phyloP scores from a whole-genome alignment of 2,113 vertebrate species.

The Acrocephalus arundinaceus region DNA sequence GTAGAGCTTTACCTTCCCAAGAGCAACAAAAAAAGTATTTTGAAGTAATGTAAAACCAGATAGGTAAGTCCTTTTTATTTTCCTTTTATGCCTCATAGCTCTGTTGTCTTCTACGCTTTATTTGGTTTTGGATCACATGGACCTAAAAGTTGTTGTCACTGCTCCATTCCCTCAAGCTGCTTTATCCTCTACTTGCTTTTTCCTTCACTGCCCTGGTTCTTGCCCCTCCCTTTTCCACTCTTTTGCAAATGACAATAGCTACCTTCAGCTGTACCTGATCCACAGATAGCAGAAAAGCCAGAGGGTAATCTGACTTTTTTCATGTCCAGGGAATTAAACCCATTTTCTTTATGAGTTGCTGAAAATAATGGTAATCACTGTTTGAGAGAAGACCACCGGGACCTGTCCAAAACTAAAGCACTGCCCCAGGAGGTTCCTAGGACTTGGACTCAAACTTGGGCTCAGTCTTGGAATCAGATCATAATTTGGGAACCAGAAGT shows the following conservation, averaged over 20 bases:
- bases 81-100: not conserved
- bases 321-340: not conserved
- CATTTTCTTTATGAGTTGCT: not conserved
- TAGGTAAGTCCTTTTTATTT: not conserved
- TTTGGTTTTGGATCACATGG: not conserved
- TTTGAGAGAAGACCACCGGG: not conserved
- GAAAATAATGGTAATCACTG: not conserved
- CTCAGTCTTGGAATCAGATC: not conserved
- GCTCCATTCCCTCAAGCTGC: not conserved
- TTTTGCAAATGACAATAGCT: not conserved
- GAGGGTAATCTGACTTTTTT: not conserved
- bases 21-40: not conserved
- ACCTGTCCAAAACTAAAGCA: not conserved
- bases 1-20: not conserved
- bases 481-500: not conserved
- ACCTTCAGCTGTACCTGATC: not conserved
- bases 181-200: not conserved
- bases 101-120: not conserved
- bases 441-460: not conserved
- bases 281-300: not conserved
- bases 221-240: not conserved
- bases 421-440: not conserved
- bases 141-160: not conserved
- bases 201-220: not conserved
- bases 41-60: not conserved